Percentiles rank a stretch among this genome's conserved stretches.
Evolutionary conservation across 2,797 vertebrate genomes (phyloP).

Genomic region (Enteromius paludinosus): DNA sequence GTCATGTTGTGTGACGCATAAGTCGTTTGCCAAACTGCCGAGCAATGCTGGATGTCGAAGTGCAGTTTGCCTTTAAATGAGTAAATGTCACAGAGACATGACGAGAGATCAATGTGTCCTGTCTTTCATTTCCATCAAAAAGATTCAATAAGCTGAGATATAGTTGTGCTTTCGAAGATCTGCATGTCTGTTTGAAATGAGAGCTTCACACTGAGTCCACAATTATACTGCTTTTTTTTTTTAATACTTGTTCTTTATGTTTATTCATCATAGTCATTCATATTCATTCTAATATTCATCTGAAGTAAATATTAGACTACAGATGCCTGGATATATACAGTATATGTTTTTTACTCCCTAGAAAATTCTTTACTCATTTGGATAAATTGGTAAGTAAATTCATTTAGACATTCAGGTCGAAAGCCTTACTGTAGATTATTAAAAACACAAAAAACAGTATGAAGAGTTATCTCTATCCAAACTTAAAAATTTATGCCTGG

Average conservation of each 20-base stretch:
- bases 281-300: too few species aligned
- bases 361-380: not conserved
- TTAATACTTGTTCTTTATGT: not conserved
- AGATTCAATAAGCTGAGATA: slow-evolving; percentile 13
- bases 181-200: slow-evolving; percentile 2
- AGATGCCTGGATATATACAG: not conserved
- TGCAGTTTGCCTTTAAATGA: slow-evolving; percentile 32
- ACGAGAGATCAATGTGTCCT: slow-evolving; percentile 5
- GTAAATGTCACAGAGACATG: slow-evolving; percentile 27
- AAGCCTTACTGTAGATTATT: not conserved
- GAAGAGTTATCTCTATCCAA: not conserved
- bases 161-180: slow-evolving; percentile 9
- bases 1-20: slow-evolving; percentile 15
- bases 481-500: not conserved
- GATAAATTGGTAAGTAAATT: not conserved
- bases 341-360: not conserved
- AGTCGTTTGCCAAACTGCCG: slow-evolving; percentile 27
- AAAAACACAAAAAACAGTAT: not conserved
- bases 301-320: not conserved
- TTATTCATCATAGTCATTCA: not conserved
- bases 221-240: not conserved
- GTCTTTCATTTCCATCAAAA: slow-evolving; percentile 13
- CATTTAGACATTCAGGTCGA: not conserved
- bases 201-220: slow-evolving; percentile 1
- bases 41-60: not conserved